phyloP scores from a whole-genome alignment of 2,888 invertebrate species.

The Neria commutata region DNA sequence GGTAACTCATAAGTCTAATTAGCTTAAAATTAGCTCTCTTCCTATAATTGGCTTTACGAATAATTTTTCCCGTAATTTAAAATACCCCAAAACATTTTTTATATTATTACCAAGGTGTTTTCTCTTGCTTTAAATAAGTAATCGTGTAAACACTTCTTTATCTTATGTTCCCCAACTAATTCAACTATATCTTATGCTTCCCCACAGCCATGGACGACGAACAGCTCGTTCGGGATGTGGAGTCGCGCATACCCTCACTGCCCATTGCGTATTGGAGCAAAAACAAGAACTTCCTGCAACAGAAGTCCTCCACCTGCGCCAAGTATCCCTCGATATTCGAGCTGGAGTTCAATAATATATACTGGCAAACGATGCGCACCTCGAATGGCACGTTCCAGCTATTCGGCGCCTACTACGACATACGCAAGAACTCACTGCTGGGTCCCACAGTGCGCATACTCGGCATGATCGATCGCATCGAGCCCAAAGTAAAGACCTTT shows the following conservation, averaged over 20 bases:
- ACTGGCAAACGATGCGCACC: constrained; percentile 87
- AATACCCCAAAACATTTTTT: no score
- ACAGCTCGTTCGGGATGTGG: constrained; percentile 77
- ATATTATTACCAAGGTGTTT: no score
- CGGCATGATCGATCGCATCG: constrained; percentile 88
- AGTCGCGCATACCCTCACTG: constrained; percentile 79
- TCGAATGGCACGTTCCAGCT: constrained; percentile 88
- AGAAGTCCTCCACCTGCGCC: constrained; percentile 75
- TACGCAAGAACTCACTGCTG: constrained; percentile 75
- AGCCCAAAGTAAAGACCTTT: constrained; percentile 80
- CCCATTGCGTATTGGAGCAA: constrained; percentile 87
- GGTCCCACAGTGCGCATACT: constrained; percentile 85
- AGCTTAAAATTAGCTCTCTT: no score
- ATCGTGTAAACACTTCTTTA: no score
- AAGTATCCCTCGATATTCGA: constrained; percentile 89
- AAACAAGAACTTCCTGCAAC: constrained; percentile 69
- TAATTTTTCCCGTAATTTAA: no score
- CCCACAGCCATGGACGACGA: constrained; percentile 67
- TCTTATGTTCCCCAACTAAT: no score
- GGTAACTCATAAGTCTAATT: no score
- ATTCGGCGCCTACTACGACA: constrained; percentile 89
- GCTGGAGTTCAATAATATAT: constrained; percentile 89
- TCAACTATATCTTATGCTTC: no score
- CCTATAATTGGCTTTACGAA: no score
- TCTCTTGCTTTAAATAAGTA: neutral